Conservation (phyloP, 1,140 invertebrate species). For the Papilio dardanus region DNA sequence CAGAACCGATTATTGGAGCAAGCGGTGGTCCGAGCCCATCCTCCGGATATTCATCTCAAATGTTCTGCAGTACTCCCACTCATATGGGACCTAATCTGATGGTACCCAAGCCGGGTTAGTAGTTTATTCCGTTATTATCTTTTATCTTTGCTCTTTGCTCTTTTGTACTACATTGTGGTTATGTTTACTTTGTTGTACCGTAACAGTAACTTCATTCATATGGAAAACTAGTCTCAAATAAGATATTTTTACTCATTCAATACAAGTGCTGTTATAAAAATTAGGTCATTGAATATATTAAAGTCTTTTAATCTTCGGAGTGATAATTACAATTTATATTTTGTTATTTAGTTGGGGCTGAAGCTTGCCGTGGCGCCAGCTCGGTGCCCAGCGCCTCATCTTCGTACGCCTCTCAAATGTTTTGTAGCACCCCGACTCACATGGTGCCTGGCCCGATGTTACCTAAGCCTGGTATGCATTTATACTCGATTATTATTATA, state of each 20-base stretch:
- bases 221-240: too few species aligned
- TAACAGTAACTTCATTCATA: too few species aligned
- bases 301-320: too few species aligned
- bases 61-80: conserved; percentile 11
- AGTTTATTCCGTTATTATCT: background rate
- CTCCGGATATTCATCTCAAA: conserved; percentile 9
- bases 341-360: background rate
- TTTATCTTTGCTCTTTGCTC: background rate
- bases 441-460: conserved; percentile 47
- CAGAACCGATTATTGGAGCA: background rate
- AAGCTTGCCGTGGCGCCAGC: conserved; percentile 31
- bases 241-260: too few species aligned
- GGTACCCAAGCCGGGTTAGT: conserved; percentile 21
- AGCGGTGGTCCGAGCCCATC: background rate
- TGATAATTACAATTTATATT: background rate
- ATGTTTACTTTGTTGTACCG: too few species aligned
- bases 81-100: conserved; percentile 12
- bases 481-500: background rate
- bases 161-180: too few species aligned
- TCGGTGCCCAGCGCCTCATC: conserved; percentile 42
- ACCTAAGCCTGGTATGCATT: conserved; percentile 17
- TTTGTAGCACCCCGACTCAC: conserved; percentile 48
- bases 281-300: too few species aligned
- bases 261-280: too few species aligned
- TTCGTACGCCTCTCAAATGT: conserved; percentile 60